Conservation (phyloP, 2,888 invertebrate species). For the Patella caerulea region DNA sequence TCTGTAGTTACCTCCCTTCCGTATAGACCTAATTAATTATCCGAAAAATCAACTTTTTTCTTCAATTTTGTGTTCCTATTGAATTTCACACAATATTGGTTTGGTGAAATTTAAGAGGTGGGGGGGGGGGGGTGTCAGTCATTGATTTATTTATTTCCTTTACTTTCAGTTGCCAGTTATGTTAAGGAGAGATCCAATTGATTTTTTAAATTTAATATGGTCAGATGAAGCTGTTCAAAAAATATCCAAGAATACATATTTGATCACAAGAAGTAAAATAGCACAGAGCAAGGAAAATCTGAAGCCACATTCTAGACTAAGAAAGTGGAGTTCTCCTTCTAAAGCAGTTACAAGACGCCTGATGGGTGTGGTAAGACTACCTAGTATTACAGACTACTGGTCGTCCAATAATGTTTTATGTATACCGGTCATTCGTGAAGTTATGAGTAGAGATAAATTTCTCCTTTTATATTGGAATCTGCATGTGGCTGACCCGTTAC, state of each 20-base stretch:
- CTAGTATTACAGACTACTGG: not conserved
- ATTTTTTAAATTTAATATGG: not conserved
- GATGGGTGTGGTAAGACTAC: not conserved
- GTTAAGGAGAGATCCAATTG: not conserved
- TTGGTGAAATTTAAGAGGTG: too few species aligned
- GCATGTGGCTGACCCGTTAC: not conserved
- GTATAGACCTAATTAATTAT: too few species aligned
- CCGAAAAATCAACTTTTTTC: too few species aligned
- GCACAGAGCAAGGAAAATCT: not conserved
- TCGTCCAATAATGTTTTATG: not conserved
- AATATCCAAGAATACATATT: not conserved
- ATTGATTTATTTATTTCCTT: too few species aligned
- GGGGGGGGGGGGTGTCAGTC: too few species aligned
- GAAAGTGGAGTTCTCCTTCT: not conserved
- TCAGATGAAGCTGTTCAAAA: not conserved
- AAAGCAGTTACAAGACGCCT: not conserved
- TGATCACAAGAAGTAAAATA: not conserved
- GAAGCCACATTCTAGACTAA: not conserved
- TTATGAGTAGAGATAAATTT: not conserved
- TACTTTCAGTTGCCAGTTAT: not conserved
- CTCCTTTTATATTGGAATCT: not conserved
- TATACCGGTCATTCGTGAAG: not conserved
- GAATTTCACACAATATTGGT: too few species aligned
- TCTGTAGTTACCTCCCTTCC: too few species aligned
- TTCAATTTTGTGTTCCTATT: too few species aligned